Evolutionary conservation across 2,888 invertebrate species (phyloP).

Genomic region (Hemithea aestivaria): DNA sequence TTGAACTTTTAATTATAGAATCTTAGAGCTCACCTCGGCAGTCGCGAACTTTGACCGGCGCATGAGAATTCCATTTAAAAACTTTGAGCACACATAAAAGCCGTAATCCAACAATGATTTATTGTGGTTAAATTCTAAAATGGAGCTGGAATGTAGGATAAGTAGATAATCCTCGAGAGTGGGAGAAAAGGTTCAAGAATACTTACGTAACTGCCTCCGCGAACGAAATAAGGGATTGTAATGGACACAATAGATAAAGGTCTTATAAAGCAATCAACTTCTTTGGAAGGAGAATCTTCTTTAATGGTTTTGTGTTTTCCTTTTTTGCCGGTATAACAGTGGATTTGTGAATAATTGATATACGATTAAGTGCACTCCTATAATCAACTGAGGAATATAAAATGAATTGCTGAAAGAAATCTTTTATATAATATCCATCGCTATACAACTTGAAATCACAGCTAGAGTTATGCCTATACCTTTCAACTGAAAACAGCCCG

Average conservation of each 20-base stretch:
- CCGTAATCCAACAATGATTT: conserved; percentile 42
- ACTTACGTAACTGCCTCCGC: conserved; percentile 18
- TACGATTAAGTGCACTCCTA: conserved; percentile 7
- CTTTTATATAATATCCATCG: too few species aligned
- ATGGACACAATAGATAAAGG: conserved; percentile 28
- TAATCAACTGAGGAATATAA: neutral
- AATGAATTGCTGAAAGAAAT: neutral
- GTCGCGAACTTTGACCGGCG: conserved; percentile 35
- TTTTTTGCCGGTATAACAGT: conserved; percentile 15
- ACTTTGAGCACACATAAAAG: conserved; percentile 38
- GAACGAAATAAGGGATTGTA: conserved; percentile 20
- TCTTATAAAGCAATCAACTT: conserved; percentile 25
- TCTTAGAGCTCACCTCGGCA: conserved; percentile 36
- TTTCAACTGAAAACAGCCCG: too few species aligned
- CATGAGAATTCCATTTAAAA: conserved; percentile 46
- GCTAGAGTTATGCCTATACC: too few species aligned
- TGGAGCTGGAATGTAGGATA: conserved; percentile 24
- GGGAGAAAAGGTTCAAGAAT: conserved; percentile 22
- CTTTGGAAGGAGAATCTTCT: conserved; percentile 17
- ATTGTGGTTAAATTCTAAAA: conserved; percentile 33
- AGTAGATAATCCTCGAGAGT: conserved; percentile 27
- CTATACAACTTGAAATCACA: too few species aligned
- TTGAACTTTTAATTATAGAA: conserved; percentile 46
- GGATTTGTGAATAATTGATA: conserved; percentile 15
- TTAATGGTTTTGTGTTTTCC: conserved; percentile 17